These are phyloP conservation scores for Calypte anna DNA, from an alignment of 2,113 vertebrate genomes.

Conservation along the genomic window DNA sequence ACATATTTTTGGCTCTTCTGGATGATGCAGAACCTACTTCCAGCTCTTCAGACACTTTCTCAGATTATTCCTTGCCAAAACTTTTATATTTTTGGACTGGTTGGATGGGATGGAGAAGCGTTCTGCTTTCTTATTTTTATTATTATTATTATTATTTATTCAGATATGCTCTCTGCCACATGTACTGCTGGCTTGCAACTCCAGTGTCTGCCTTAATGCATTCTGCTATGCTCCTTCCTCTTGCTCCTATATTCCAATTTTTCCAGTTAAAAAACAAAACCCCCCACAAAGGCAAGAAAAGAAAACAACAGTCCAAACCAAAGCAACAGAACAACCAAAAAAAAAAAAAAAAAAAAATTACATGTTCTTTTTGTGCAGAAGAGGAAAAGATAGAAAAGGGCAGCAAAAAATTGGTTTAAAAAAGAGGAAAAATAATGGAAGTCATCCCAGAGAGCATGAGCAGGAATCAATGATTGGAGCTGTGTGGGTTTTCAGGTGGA, in stretches of 20 bases:
- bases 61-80: conserved; percentile 30
- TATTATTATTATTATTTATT: not conserved
- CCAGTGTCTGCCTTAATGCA: not conserved
- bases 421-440: not conserved
- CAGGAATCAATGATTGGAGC: not conserved
- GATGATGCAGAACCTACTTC: not conserved
- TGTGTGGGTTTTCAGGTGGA: not conserved
- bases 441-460: not conserved
- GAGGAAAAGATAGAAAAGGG: not conserved
- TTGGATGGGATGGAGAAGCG: not conserved
- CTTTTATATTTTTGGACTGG: not conserved
- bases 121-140: not conserved
- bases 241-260: not conserved
- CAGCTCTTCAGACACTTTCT: conserved; percentile 34
- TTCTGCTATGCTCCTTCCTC: not conserved
- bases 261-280: not conserved
- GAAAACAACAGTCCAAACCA: not conserved
- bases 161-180: not conserved
- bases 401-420: not conserved
- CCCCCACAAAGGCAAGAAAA: not conserved
- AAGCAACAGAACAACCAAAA: not conserved
- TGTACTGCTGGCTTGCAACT: not conserved
- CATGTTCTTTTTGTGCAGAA: not conserved
- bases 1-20: conserved; percentile 59
- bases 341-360: not conserved